Evolutionary conservation across 1,140 invertebrate species (phyloP), one percentile per base, ranked within the genome.

Genomic region (Philopotamus ludificatus): DNA sequence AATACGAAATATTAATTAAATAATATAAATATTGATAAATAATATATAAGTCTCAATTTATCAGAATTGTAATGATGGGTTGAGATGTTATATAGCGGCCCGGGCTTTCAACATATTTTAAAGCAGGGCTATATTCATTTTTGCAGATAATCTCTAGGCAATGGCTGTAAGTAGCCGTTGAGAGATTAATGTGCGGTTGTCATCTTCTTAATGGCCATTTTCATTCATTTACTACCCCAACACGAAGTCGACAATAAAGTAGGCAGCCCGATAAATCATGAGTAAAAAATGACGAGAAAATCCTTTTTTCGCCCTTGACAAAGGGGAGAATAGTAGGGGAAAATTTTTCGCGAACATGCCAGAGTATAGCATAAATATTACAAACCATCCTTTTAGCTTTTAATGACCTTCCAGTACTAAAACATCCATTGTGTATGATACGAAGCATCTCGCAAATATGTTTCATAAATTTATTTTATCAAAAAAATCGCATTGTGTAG

Each of bases 141-240:
- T n/a, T n/a, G n/a, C n/a, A n/a, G n/a, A n/a, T n/a, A n/a, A n/a
- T n/a, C n/a, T n/a, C n/a, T n/a, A n/a, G n/a, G n/a, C n/a, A n/a
- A n/a, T n/a, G n/a, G n/a, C n/a, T n/a, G n/a, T n/a, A n/a, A n/a
- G n/a, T n/a, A n/a, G n/a, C n/a, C n/a, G n/a, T n/a, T n/a, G n/a
- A n/a, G 7, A 60, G 57, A 60, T 60, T 60, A 60, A 60, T 60
- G 57, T 60, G 41, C 57, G 15, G 28, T 60, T 60, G 57, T 60
- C 57, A 23, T 60, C 57, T 44, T 25, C 57, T 60, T 60, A 60
- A 60, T 60, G 57, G 42, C 57, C 47, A 60, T 60, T 60, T 60
- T 60, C 57, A 60, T 60, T 60, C 47, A 60, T 60, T 60, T 60
- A 60, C 47, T 44, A 44, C 28, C 57, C 23, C 44, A 47, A 7